These are phyloP conservation scores for Psix sp. DNA, from an alignment of 1,140 invertebrate genomes.

Conservation along the genomic window DNA sequence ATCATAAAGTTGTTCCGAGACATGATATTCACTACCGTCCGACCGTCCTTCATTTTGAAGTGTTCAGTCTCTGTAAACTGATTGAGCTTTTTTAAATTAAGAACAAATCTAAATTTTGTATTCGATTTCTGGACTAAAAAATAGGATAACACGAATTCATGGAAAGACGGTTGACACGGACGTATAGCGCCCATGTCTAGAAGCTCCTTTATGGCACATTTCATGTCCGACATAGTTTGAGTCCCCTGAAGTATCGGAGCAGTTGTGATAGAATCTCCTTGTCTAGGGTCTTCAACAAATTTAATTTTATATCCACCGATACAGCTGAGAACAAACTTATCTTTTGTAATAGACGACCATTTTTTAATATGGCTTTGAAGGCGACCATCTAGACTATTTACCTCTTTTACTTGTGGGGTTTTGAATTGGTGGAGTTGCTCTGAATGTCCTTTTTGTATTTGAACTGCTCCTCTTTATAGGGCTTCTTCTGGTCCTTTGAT, in stretches of 20 bases:
- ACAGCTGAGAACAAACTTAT: background rate
- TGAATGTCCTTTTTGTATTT: conserved; percentile 3
- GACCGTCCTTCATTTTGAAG: conserved; percentile 14
- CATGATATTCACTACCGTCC: background rate
- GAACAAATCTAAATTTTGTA: conserved; percentile 5
- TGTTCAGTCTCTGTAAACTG: conserved; percentile 4
- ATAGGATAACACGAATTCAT: conserved; percentile 20
- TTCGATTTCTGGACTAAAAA: conserved; percentile 14
- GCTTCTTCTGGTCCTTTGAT: conserved; percentile 1
- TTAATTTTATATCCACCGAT: background rate
- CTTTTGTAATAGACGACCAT: background rate
- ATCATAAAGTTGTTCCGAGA: background rate
- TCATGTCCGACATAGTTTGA: background rate
- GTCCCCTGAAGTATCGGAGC: background rate
- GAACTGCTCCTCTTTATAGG: conserved; percentile 2
- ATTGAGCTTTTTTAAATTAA: conserved; percentile 19
- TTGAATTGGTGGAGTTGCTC: background rate
- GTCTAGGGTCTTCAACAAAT: background rate
- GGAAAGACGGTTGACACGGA: background rate
- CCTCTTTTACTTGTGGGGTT: conserved; percentile 4
- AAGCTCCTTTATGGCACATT: conserved; percentile 5
- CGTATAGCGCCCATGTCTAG: conserved; percentile 4
- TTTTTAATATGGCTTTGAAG: background rate
- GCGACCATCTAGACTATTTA: conserved; percentile 1
- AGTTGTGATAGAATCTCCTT: background rate